Base-by-base conservation (phyloP, 2,888 invertebrate genomes). In the Drosophila diplacantha region DNA sequence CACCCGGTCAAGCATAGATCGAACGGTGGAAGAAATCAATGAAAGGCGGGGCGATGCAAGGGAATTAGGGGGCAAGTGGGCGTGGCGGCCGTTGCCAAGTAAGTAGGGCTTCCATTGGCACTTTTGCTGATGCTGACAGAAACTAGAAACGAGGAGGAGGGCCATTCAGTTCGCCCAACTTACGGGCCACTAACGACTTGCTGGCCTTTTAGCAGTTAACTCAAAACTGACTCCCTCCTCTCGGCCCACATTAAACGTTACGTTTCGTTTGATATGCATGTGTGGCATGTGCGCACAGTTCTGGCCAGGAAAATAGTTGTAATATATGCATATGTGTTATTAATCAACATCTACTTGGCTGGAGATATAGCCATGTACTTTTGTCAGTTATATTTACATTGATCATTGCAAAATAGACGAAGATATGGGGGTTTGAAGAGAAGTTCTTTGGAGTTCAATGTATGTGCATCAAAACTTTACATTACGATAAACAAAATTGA, bases 231-330 rank as follows among this genome's bases (percentile, higher is more conserved):
- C 56, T 67, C 20, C 60, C 65, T 29, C 44, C 44, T 29, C 44
- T 29, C 44, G 29, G 80, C 68, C 84, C 84, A 84, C 83, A 82
- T 73, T 59, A 55, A 82, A 81, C 71, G 82, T 73, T 70, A 75
- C 63, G 49, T 52, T 73, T 53, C 50, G 14, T 51, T 47, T 41
- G 57, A 39, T 67, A 46, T 64, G 60, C 43, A 56, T 57, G 57
- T 74, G 59, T 71, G 67, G 59, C 55, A 74, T 68, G 60, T n/a
- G 18, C 29, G 34, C 24, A 51, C 51, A 26, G 11, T 26, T n/a
- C 16, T 41, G 41, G 41, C 6, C 16, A 41, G 3, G 5, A 11
- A 26, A 26, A 16, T 41, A 41, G 24, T n/a, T 5, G 2, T 6
- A 6, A n/a, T n/a, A n/a, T n/a, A n/a, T 22, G 22, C 0, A 22